Base-by-base conservation (phyloP, 2,888 invertebrate genomes). In the Boloria selene region DNA sequence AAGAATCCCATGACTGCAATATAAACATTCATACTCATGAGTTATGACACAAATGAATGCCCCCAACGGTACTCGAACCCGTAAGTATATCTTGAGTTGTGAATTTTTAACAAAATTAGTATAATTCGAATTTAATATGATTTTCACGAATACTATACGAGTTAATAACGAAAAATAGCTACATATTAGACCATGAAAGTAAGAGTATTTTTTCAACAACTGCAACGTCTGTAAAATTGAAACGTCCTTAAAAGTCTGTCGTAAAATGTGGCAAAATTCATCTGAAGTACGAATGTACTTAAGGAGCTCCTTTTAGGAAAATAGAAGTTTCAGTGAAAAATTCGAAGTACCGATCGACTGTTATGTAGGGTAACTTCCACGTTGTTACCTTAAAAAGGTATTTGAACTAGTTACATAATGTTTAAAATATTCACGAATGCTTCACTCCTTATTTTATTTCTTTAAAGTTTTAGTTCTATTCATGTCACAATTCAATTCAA, bases 251-350 rank as follows among this genome's bases (percentile, higher is more conserved):
- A 45, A 54, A 62, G 62, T 55, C 26, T 17, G 38, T 62, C 54
- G 62, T 62, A 49, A 62, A 62, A 55, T 55, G 49, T 54, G 49
- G 54, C 18, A 62, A 55, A 54, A 54, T 62, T 54, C 31, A 45
- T 10, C 62, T 18, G n/a, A 17, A 62, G 54, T 31, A 18, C 53
- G 47, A 54, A 54, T 38, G 54, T 47, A 55, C 54, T 59, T 50
- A 59, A 59, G 59, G 59, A 55, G 62, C 54, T 54, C 54, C 47
- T 62, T 44, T 62, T 54, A 22, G 62, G 17, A 54, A 62, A 62
- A 59, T 59, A 59, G 59, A 59, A 59, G 47, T 59, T 38, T 59
- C n/a, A 45, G 45, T 56, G 45, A 16, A 59, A 59, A 50, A 59
- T 59, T 59, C 59, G 38, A 49, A 59, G 59, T 59, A 18, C 17